Conservation (phyloP, 2,797 vertebrate species). For the Sebastes itinus region DNA sequence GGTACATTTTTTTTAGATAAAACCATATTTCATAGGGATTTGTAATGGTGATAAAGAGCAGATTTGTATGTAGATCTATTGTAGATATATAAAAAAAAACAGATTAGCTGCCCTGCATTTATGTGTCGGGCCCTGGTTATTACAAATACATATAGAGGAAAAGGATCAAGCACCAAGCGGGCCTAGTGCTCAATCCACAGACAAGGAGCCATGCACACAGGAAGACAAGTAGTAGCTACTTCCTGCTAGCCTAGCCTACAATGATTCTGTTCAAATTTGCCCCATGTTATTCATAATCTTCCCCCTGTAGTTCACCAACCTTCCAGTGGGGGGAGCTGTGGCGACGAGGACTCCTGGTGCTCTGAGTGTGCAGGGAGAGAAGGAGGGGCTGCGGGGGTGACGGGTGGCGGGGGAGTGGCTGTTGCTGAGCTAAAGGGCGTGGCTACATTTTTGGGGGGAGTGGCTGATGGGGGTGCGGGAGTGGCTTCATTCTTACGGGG, state of each 20-base stretch:
- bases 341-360: conserved; percentile 78
- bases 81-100: conserved; percentile 6
- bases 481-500: conserved; percentile 32
- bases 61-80: neutral
- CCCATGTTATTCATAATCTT: conserved; percentile 64
- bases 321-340: conserved; percentile 80
- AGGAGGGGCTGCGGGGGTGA: conserved; percentile 71
- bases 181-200: conserved; percentile 57
- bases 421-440: conserved; percentile 30
- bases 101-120: conserved; percentile 4
- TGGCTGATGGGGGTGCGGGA: conserved; percentile 9
- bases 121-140: conserved; percentile 49
- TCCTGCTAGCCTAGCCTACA: conserved; percentile 50
- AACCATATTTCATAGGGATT: neutral
- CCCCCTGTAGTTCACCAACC: conserved; percentile 83
- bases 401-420: conserved; percentile 52
- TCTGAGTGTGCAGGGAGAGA: conserved; percentile 81
- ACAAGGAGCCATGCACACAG: conserved; percentile 79
- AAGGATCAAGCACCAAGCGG: conserved; percentile 58
- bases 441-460: conserved; percentile 28
- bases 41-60: neutral
- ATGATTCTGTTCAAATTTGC: conserved; percentile 51
- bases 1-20: neutral
- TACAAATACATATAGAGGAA: conserved; percentile 54
- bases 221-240: conserved; percentile 60